Base-by-base conservation (phyloP, 2,888 invertebrate species). In the Yponomeuta plumbellus region DNA sequence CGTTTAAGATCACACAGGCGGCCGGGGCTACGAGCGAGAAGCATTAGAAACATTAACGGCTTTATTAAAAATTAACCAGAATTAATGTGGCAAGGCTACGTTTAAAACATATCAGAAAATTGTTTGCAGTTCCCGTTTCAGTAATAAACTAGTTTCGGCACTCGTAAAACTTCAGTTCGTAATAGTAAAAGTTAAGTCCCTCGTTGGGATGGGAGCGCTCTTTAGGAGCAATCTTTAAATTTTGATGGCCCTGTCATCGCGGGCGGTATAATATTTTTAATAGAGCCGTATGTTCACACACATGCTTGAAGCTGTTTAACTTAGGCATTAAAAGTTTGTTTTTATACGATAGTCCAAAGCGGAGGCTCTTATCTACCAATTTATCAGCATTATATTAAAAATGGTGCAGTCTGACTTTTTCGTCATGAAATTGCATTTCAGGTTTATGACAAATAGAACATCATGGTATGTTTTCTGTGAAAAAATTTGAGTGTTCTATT, bases 171-270 rank as follows among this genome's bases (percentile, higher is more conserved):
- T 34, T 62, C 13, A 23, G 22, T 11, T 17, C 17, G 17, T 64
- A 64, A 64, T 40, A 64, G 40, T 64, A 64, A 64, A 64, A 64
- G 64, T 64, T 44, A 23, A 64, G 20, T 13, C 21, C 6, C 21
- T 59, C 59, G 22, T 59, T 22, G 22, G 59, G 4, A 23, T 22
- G 22, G 59, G 4, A 23, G 21, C 44, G 44, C 59, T 59, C 23
- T 59, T 21, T 21, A 59, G 23, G 23, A 59, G 23, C 59, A 22
- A 59, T 59, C 59, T 22, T 22, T 52, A 59, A 59, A 22, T 11
- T 59, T 59, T 59, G 22, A 59, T 59, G 21, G 59, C 3, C 22
- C 59, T 52, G 44, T 52, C 44, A 21, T 13, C 22, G 0, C 21
- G 13, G 59, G 22, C 21, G 59, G 11, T 59, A 59, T 59, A 21